These are phyloP conservation scores for Melospiza melodia DNA, from an alignment of 2,113 vertebrate genomes.

Conservation along the genomic window DNA sequence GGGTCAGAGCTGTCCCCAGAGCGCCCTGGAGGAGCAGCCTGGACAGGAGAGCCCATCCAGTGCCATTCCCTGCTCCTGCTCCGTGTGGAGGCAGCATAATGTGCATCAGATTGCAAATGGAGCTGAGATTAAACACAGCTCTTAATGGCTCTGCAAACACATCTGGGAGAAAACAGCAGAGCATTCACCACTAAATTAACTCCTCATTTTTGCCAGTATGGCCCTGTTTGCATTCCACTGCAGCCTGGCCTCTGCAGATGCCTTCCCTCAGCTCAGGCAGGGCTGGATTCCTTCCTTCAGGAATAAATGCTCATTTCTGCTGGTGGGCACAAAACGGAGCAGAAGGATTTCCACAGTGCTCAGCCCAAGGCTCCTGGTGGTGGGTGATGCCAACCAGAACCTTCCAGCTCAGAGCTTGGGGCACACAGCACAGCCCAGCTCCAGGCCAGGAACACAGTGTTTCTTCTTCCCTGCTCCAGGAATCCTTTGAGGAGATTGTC, in stretches of 20 bases:
- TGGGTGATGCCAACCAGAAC: background rate
- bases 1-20: background rate
- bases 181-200: background rate
- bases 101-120: background rate
- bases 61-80: background rate
- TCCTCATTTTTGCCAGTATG: background rate
- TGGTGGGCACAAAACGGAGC: background rate
- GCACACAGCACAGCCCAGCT: background rate
- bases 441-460: background rate
- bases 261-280: background rate
- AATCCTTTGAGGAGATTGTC: background rate
- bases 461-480: background rate
- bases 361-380: rapidly evolving
- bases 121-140: constrained; percentile 1
- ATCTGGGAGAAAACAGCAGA: background rate
- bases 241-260: background rate
- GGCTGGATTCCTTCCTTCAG: background rate
- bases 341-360: background rate
- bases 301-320: background rate
- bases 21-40: background rate
- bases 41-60: background rate
- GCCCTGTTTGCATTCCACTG: background rate
- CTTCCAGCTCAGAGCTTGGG: background rate
- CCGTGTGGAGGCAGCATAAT: background rate
- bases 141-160: constrained; percentile 15